Evolutionary conservation across 2,888 invertebrate genomes (phyloP), one percentile per base, ranked within the genome.

Genomic region (Germaria angustata): DNA sequence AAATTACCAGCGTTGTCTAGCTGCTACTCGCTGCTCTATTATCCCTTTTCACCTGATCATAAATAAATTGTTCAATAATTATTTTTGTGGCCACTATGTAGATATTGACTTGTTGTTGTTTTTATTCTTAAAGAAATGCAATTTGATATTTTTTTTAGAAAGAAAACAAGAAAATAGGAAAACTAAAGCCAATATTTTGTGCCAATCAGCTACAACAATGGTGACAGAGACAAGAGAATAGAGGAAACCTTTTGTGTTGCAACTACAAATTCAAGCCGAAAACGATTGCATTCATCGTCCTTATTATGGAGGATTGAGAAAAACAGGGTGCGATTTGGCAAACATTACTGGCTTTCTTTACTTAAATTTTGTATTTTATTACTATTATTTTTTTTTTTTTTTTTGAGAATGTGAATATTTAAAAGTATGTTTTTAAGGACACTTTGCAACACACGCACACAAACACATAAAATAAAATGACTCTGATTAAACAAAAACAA

Each of bases 321-420:
- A 57, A 76, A 39, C 28, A 53, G 82, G 75, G 71, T 82, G 69
- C 66, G 53, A 63, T 82, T 82, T 79, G 75, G 79, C 82, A 79
- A 76, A 79, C 65, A 75, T 63, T 55, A 9, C 36, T 34, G 32
- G 41, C 57, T 61, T 49, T 57, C 28, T 65, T 49, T 32, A 49
- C 39, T 59, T 75, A n/a, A n/a, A n/a, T n/a, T n/a, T n/a, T n/a
- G n/a, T n/a, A n/a, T n/a, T n/a, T n/a, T n/a, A n/a, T n/a, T n/a
- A n/a, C n/a, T n/a, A n/a, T n/a, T n/a, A n/a, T n/a, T n/a, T n/a
- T n/a, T n/a, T n/a, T n/a, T n/a, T n/a, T n/a, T n/a, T n/a, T n/a
- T n/a, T n/a, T n/a, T n/a, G n/a, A n/a, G n/a, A n/a, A n/a, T n/a
- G n/a, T n/a, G n/a, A n/a, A n/a, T n/a, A n/a, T n/a, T n/a, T 15